phyloP scores from a whole-genome alignment of 2,797 vertebrate genomes.

The Buceros bicornis region DNA sequence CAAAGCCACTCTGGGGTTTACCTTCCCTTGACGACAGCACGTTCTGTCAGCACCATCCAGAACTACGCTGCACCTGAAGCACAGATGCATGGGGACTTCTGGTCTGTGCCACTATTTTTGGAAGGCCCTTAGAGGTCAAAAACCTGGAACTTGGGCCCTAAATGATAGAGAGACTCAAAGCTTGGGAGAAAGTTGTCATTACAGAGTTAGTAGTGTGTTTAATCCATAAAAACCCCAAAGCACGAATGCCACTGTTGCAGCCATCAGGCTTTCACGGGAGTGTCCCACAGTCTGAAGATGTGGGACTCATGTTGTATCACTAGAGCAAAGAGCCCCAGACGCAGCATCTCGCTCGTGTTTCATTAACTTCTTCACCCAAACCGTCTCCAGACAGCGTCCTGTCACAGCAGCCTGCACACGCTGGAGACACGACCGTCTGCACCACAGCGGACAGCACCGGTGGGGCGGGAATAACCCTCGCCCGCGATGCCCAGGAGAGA shows the following conservation, averaged over 20 bases:
- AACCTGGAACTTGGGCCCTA: background rate
- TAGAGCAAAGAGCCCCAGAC: background rate
- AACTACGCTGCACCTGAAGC: background rate
- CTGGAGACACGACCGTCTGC: background rate
- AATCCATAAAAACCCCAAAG: background rate
- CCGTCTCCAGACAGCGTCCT: background rate
- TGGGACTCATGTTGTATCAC: background rate
- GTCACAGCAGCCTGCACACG: accelerated
- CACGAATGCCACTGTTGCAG: background rate
- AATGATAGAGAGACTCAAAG: background rate
- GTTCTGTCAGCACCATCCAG: background rate
- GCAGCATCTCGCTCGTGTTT: background rate
- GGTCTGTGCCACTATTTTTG: background rate
- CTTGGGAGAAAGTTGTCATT: background rate
- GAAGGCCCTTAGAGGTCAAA: background rate
- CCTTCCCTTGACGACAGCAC: background rate
- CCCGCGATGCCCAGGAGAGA: too few species aligned
- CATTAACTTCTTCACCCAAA: background rate
- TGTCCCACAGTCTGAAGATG: background rate
- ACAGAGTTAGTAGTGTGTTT: background rate
- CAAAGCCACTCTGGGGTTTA: background rate
- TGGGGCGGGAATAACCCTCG: background rate
- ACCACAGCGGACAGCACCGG: background rate
- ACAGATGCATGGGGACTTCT: accelerated
- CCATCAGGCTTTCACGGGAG: background rate